phyloP scores from a whole-genome alignment of 2,113 vertebrate species.

The Glaucomys volans region DNA sequence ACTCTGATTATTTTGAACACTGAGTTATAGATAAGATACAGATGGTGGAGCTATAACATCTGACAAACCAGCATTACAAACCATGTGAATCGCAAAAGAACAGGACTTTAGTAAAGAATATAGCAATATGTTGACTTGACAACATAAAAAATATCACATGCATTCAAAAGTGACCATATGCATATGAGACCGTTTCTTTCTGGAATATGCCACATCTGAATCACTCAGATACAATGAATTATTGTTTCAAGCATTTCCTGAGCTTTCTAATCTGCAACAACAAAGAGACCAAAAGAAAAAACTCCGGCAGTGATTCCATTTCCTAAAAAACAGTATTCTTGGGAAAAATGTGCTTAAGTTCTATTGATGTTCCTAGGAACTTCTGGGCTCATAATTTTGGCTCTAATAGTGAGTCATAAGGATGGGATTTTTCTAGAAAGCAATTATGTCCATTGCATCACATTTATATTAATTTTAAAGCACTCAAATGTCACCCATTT shows the following conservation, averaged over 20 bases:
- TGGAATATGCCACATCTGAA: background rate
- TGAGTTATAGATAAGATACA: background rate
- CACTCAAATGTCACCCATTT: slow-evolving; percentile 74
- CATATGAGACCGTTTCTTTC: background rate
- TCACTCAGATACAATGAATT: background rate
- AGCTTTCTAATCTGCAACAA: slow-evolving; percentile 60
- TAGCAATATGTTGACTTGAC: background rate
- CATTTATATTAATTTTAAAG: slow-evolving; percentile 72
- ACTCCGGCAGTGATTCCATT: slow-evolving; percentile 5
- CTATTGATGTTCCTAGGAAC: slow-evolving; percentile 50
- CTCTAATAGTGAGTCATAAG: slow-evolving; percentile 66
- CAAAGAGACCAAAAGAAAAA: background rate
- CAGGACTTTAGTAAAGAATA: background rate
- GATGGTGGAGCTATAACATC: background rate
- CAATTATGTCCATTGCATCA: slow-evolving; percentile 62
- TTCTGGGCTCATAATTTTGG: slow-evolving; percentile 50
- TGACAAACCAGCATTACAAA: background rate
- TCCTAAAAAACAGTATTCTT: slow-evolving; percentile 58
- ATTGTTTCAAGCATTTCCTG: slow-evolving; percentile 47
- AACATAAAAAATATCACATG: background rate
- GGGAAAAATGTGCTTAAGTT: slow-evolving; percentile 25
- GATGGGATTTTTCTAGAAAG: slow-evolving; percentile 80
- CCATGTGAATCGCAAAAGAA: background rate
- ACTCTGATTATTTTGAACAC: background rate
- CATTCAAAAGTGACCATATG: background rate